phyloP scores from a whole-genome alignment of 2,888 invertebrate genomes.

The Malthinus seriepunctatus region DNA sequence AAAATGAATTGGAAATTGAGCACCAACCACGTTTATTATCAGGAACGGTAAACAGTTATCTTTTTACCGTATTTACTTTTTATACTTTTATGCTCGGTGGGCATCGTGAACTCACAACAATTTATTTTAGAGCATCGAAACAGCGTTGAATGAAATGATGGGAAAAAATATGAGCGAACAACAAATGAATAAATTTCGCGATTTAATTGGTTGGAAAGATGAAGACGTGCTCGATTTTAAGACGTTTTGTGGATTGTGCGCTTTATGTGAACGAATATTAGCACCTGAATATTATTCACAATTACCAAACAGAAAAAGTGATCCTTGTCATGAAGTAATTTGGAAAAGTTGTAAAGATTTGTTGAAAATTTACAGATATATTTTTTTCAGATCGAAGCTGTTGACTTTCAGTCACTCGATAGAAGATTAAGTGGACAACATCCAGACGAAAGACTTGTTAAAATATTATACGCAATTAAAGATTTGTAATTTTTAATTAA shows the following conservation, averaged over 20 bases:
- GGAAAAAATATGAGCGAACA: conserved; percentile 62
- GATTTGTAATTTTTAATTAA: conserved; percentile 38
- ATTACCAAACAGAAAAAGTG: conserved; percentile 61
- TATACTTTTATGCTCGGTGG: too few species aligned
- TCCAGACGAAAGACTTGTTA: conserved; percentile 56
- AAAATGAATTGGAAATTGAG: conserved; percentile 43
- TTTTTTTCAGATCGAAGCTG: conserved; percentile 64
- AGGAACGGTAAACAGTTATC: conserved; percentile 55
- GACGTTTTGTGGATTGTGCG: conserved; percentile 79
- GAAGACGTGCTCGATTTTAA: conserved; percentile 66
- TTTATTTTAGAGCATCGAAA: conserved; percentile 56
- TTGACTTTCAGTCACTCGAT: conserved; percentile 69
- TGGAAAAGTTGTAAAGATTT: not conserved
- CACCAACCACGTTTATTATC: conserved; percentile 51
- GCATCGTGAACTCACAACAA: not conserved
- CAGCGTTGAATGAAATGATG: conserved; percentile 66
- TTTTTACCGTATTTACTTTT: too few species aligned
- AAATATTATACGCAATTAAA: conserved; percentile 57
- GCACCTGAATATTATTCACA: conserved; percentile 56
- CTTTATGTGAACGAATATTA: conserved; percentile 73
- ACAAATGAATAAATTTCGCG: conserved; percentile 57
- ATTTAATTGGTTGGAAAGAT: conserved; percentile 60
- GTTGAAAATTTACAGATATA: not conserved
- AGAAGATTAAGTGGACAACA: conserved; percentile 60
- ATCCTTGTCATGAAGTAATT: conserved; percentile 71